Conservation (phyloP, 2,797 vertebrate genomes). For the Cossypha dichroa region DNA sequence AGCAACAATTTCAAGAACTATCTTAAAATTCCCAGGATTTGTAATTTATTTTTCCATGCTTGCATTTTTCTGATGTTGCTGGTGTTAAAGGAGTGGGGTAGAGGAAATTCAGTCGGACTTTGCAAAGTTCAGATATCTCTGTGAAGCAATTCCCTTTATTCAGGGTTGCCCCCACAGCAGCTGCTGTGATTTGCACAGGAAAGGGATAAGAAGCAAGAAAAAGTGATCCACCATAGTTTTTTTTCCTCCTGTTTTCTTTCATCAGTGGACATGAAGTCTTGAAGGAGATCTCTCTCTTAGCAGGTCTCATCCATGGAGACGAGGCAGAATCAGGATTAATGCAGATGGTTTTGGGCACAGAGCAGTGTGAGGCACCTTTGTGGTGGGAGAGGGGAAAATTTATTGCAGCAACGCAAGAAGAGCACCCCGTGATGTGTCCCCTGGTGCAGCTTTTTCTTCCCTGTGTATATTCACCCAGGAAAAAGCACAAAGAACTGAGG, state of each 20-base stretch:
- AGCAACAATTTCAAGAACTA: slow-evolving; percentile 50
- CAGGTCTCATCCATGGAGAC: neutral
- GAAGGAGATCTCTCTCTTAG: neutral
- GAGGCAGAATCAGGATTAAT: neutral
- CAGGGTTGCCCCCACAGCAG: neutral
- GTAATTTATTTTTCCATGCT: slow-evolving; percentile 48
- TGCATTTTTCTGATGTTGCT: slow-evolving; percentile 27
- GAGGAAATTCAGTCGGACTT: neutral
- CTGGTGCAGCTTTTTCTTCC: neutral
- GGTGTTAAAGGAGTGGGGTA: neutral
- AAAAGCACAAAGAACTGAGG: neutral
- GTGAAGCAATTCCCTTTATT: neutral
- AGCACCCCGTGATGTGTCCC: neutral
- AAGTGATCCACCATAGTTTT: neutral
- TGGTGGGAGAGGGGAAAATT: neutral
- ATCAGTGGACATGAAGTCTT: neutral
- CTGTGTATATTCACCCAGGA: neutral
- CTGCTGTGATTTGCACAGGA: neutral
- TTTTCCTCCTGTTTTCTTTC: neutral
- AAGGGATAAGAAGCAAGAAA: neutral
- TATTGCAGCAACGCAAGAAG: neutral
- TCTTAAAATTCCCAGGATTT: slow-evolving; percentile 59
- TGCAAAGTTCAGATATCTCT: neutral
- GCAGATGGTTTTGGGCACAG: neutral
- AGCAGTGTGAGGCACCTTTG: neutral